Percentiles rank a stretch among this genome's conserved stretches.
These are phyloP conservation scores for Rhyacophila evoluta DNA, from an alignment of 2,888 invertebrate species.

Conservation along the genomic window DNA sequence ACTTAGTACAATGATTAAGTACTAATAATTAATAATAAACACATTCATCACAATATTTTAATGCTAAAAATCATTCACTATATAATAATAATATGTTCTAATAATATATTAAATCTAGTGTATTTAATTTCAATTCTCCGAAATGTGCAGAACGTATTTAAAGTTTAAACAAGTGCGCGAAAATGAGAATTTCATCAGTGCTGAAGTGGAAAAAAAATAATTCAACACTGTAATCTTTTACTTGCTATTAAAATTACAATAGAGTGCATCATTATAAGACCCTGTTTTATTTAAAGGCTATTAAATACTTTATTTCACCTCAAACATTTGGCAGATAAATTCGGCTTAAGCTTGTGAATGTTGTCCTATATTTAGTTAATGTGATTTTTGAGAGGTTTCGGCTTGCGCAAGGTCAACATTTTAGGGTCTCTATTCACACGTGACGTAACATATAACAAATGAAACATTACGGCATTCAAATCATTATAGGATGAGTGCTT, in stretches of 20 bases:
- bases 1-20: constrained; percentile 30
- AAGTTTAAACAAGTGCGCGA: constrained; percentile 42
- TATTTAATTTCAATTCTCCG: constrained; percentile 37
- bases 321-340: constrained; percentile 52
- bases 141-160: constrained; percentile 39
- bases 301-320: constrained; percentile 47
- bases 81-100: constrained; percentile 30
- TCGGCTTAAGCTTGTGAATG: constrained; percentile 54
- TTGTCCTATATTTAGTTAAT: constrained; percentile 36
- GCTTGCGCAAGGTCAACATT: constrained; percentile 9
- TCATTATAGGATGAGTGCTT: constrained; percentile 32
- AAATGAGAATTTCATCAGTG: constrained; percentile 39
- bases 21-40: constrained; percentile 28
- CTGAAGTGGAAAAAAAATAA: constrained; percentile 32
- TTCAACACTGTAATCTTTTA: constrained; percentile 33
- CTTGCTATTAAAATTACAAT: constrained; percentile 45
- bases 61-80: constrained; percentile 43
- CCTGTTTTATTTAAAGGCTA: constrained; percentile 55
- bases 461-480: constrained; percentile 27
- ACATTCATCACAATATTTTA: constrained; percentile 37
- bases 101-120: constrained; percentile 34
- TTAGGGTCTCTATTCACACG: constrained; percentile 18
- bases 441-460: constrained; percentile 4
- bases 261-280: constrained; percentile 49
- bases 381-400: constrained; percentile 5